A percentile compares a stretch with the other conserved stretches of the same genome.
Conservation (phyloP, 2,888 invertebrate species). For the Philereme transversata region DNA sequence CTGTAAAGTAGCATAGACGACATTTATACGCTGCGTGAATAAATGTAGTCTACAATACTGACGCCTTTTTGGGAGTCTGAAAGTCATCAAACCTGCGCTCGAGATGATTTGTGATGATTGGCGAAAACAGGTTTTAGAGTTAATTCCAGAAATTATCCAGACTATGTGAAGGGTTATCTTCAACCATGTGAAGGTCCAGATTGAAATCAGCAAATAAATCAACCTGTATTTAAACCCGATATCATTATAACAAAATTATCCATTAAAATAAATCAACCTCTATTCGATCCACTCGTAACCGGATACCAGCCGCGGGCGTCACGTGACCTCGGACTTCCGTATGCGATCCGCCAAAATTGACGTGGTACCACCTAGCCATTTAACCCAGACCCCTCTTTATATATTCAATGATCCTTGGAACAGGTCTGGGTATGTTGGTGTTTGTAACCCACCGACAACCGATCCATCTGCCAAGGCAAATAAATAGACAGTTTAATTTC, state of each 20-base stretch:
- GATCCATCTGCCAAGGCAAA: slow-evolving; percentile 67
- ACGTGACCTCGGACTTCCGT: slow-evolving; percentile 68
- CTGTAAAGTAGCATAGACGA: no score
- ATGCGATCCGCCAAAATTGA: slow-evolving; percentile 58
- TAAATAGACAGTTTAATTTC: slow-evolving; percentile 69
- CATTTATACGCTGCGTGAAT: no score
- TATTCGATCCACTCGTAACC: slow-evolving; percentile 49
- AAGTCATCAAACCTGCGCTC: no score
- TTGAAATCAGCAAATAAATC: no score
- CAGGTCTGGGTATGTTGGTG: slow-evolving; percentile 21
- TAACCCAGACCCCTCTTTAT: slow-evolving; percentile 29
- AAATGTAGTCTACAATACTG: no score
- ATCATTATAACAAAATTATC: slow-evolving; percentile 24
- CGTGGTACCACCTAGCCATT: slow-evolving; percentile 52
- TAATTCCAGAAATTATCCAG: no score
- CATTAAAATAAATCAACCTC: slow-evolving; percentile 35
- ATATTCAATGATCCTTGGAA: slow-evolving; percentile 1
- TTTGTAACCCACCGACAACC: slow-evolving; percentile 49
- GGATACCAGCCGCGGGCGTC: slow-evolving; percentile 60
- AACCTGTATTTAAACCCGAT: no score
- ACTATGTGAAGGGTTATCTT: no score
- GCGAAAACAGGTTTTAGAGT: no score
- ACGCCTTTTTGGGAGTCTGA: no score
- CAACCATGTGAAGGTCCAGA: no score
- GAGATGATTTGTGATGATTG: no score